These are phyloP conservation scores for Syngnathus rostellatus DNA, from an alignment of 2,797 vertebrate species.

Conservation along the genomic window DNA sequence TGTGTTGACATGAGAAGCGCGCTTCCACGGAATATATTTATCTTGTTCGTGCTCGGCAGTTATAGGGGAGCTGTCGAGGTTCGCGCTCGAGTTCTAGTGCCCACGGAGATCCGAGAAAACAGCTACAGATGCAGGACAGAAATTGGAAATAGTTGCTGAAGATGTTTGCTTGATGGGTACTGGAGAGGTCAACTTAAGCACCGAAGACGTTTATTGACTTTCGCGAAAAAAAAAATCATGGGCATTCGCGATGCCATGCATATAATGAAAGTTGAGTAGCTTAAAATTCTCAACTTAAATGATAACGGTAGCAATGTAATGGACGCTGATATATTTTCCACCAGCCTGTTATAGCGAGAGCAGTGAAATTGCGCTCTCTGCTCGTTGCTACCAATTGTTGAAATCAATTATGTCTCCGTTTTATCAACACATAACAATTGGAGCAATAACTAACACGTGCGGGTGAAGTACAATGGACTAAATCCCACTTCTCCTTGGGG, in stretches of 20 bases:
- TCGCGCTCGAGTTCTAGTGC: too few species aligned
- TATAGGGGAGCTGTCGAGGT: too few species aligned
- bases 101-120: too few species aligned
- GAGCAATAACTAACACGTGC: background rate
- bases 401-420: background rate
- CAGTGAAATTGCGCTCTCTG: background rate
- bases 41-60: too few species aligned
- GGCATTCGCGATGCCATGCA: background rate
- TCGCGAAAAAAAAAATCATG: too few species aligned
- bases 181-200: too few species aligned
- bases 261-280: background rate
- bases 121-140: too few species aligned
- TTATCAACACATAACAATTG: background rate
- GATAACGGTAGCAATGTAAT: background rate
- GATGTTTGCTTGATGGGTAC: too few species aligned
- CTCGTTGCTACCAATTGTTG: background rate
- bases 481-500: conserved; percentile 5
- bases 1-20: background rate
- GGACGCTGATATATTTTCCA: background rate
- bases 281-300: background rate
- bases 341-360: background rate
- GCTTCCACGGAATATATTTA: too few species aligned
- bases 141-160: too few species aligned
- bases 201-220: too few species aligned
- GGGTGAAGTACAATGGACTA: background rate